Evolutionary conservation across 2,888 invertebrate genomes (phyloP).

Genomic region (Argyresthia albistria): DNA sequence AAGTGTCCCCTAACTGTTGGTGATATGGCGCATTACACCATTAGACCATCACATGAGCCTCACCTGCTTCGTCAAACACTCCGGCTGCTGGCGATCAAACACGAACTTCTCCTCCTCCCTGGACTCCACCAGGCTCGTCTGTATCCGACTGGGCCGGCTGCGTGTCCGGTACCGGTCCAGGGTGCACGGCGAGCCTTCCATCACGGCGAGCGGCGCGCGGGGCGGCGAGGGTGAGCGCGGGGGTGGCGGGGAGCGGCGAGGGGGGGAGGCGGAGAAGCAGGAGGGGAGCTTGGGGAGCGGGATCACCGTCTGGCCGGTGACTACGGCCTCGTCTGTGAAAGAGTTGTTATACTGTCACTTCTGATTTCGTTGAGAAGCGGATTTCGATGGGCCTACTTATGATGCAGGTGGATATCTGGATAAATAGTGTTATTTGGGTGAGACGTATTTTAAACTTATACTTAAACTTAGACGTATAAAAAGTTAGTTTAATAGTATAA

Average conservation of each 20-base stretch:
- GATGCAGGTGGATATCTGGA: no score
- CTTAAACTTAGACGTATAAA: no score
- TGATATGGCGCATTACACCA: no score
- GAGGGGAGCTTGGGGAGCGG: conserved; percentile 76
- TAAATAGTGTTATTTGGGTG: no score
- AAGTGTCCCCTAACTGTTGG: not conserved
- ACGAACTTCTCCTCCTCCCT: conserved; percentile 78
- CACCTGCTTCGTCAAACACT: conserved; percentile 67
- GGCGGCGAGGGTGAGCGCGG: conserved; percentile 43
- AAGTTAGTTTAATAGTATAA: no score
- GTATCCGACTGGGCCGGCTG: conserved; percentile 49
- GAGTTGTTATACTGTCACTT: not conserved
- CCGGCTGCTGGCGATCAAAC: conserved; percentile 76
- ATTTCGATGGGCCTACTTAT: no score
- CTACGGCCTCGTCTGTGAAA: conserved; percentile 70
- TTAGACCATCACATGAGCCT: not conserved
- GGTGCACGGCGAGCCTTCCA: conserved; percentile 51
- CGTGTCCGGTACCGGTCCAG: conserved; percentile 58
- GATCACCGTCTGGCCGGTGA: conserved; percentile 75
- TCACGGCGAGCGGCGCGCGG: conserved; percentile 27
- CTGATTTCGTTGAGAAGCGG: no score
- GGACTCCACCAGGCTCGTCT: conserved; percentile 33
- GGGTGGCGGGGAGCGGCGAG: conserved; percentile 40
- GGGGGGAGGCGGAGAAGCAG: conserved; percentile 51
- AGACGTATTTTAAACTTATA: no score